Evolutionary conservation across 2,113 vertebrate species (phyloP).

Genomic region (Mellivora capensis): DNA sequence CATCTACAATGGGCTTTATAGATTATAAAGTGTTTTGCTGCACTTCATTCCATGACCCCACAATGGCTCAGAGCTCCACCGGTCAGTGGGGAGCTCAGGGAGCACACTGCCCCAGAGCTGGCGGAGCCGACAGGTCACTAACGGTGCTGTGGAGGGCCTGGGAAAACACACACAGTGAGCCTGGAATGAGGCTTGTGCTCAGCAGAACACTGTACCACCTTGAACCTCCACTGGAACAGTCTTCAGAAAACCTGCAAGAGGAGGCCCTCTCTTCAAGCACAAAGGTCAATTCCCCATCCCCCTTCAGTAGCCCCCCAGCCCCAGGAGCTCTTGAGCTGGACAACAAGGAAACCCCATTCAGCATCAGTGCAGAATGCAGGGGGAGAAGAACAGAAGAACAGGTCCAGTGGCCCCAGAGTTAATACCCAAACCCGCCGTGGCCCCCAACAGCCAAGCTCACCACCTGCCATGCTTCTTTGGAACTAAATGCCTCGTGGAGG

Average conservation of each 20-base stretch:
- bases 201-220: neutral
- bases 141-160: fast-evolving
- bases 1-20: neutral
- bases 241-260: neutral
- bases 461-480: neutral
- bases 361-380: neutral
- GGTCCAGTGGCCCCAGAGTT: neutral
- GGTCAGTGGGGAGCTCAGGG: neutral
- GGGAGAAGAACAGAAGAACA: neutral
- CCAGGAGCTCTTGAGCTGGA: neutral
- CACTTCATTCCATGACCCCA: fast-evolving
- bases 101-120: neutral
- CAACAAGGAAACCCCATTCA: neutral
- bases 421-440: neutral
- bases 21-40: fast-evolving
- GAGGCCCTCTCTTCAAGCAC: neutral
- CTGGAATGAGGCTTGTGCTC: neutral
- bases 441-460: neutral
- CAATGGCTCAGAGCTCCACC: fast-evolving
- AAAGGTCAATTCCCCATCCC: too few species aligned
- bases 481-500: neutral
- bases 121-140: neutral
- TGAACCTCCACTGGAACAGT: neutral
- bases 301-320: too few species aligned
- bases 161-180: fast-evolving